Conservation (phyloP, 2,888 invertebrate species). For the Sinhomidia bicolor region DNA sequence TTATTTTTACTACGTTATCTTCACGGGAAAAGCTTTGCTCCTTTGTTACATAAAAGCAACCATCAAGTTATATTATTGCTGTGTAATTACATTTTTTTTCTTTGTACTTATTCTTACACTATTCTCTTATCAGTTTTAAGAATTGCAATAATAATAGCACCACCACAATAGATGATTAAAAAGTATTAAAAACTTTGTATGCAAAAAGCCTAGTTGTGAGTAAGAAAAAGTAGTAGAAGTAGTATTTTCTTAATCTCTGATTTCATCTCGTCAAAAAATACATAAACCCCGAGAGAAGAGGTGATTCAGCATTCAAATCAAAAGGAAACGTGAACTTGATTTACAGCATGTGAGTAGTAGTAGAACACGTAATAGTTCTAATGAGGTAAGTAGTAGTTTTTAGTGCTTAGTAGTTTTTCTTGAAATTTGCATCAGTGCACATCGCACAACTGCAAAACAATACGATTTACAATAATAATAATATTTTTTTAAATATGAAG, state of each 20-base stretch:
- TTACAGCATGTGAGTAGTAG: neutral
- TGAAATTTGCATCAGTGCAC: constrained; percentile 13
- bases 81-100: too few relatives aligned
- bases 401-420: neutral
- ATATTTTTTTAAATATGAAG: neutral
- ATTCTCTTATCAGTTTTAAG: too few relatives aligned
- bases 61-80: neutral
- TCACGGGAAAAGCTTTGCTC: neutral
- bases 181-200: too few relatives aligned
- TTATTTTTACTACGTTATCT: neutral
- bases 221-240: too few relatives aligned
- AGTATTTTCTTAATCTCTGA: neutral
- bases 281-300: neutral
- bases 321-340: constrained; percentile 48
- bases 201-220: neutral
- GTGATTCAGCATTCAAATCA: neutral
- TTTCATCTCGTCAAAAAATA: constrained; percentile 1
- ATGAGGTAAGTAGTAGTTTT: neutral
- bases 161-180: neutral
- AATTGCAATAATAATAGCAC: neutral
- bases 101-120: too few relatives aligned
- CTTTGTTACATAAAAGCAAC: neutral
- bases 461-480: too few relatives aligned
- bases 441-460: neutral
- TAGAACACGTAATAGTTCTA: neutral